phyloP scores from a whole-genome alignment of 2,797 vertebrate genomes.

The Eospalax fontanierii region DNA sequence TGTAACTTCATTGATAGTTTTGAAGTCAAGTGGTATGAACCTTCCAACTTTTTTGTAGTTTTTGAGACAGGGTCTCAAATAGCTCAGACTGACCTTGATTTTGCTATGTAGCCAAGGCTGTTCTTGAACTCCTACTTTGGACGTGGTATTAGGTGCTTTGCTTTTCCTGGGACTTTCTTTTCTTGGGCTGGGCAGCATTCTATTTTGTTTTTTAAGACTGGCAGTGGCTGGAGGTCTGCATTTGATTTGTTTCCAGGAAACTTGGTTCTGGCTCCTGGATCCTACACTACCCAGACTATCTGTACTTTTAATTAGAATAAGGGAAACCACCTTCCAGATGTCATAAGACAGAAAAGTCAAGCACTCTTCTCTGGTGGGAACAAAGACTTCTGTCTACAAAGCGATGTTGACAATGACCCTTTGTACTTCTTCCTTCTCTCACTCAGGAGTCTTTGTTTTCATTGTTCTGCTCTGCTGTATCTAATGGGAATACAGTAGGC shows the following conservation, averaged over 20 bases:
- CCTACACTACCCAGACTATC: not conserved
- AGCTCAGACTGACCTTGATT: not conserved
- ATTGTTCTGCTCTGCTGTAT: not conserved
- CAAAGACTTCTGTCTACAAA: not conserved
- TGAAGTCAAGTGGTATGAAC: slow-evolving; percentile 21
- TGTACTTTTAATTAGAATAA: slow-evolving; percentile 18
- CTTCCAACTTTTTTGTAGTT: not conserved
- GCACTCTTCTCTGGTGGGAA: slow-evolving; percentile 24
- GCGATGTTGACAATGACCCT: not conserved
- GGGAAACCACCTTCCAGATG: not conserved
- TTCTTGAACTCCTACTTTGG: not conserved
- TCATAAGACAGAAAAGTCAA: not conserved
- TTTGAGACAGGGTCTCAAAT: not conserved
- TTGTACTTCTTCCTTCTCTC: not conserved
- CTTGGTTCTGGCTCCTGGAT: not conserved
- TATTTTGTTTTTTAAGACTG: not conserved
- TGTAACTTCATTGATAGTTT: slow-evolving; percentile 44
- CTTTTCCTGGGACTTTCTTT: slow-evolving; percentile 43
- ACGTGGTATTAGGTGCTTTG: not conserved
- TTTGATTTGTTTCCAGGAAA: slow-evolving; percentile 53
- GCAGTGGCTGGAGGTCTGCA: not conserved
- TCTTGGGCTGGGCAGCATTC: not conserved
- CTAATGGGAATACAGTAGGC: not conserved
- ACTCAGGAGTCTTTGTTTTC: slow-evolving; percentile 11
- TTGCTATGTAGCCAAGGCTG: not conserved